phyloP scores from a whole-genome alignment of 2,888 invertebrate genomes.

The Patella ulyssiponensis region DNA sequence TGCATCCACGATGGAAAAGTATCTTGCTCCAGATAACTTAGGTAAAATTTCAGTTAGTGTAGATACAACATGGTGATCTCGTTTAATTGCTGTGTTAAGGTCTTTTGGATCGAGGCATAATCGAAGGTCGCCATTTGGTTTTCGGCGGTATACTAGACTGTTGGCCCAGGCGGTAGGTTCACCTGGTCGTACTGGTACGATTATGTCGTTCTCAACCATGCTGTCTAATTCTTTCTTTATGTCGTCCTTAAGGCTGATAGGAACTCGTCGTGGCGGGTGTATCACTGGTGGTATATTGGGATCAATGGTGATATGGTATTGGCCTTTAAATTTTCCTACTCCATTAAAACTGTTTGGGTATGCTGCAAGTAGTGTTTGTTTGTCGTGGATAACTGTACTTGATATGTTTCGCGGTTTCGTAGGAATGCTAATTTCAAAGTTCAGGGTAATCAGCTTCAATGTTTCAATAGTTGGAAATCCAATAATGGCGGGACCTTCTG shows the following conservation, averaged over 20 bases:
- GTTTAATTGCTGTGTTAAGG: conserved; percentile 36
- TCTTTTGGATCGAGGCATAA: conserved; percentile 34
- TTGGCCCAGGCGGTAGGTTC: conserved; percentile 28
- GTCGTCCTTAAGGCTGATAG: conserved; percentile 17
- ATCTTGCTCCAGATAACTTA: conserved; percentile 25
- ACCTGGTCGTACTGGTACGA: conserved; percentile 28
- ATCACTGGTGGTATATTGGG: too few species aligned
- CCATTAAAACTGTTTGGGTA: too few species aligned
- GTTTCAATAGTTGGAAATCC: not conserved
- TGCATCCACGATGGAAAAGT: conserved; percentile 34
- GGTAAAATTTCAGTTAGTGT: conserved; percentile 30
- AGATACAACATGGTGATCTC: conserved; percentile 33
- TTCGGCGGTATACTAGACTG: conserved; percentile 11
- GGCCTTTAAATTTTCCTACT: too few species aligned
- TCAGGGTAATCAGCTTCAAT: not conserved
- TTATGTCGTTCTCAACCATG: conserved; percentile 29
- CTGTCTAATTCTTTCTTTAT: conserved; percentile 27
- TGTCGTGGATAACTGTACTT: too few species aligned
- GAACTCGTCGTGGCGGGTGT: too few species aligned
- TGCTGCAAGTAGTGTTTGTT: too few species aligned
- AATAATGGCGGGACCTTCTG: not conserved
- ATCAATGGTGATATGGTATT: too few species aligned
- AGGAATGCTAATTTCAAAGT: too few species aligned
- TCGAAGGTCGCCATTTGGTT: conserved; percentile 17
- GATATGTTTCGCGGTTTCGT: too few species aligned